Percentiles rank a stretch among this genome's conserved stretches.
Evolutionary conservation across 1,140 invertebrate species (phyloP).

Genomic region (Dendrolimus kikuchii): DNA sequence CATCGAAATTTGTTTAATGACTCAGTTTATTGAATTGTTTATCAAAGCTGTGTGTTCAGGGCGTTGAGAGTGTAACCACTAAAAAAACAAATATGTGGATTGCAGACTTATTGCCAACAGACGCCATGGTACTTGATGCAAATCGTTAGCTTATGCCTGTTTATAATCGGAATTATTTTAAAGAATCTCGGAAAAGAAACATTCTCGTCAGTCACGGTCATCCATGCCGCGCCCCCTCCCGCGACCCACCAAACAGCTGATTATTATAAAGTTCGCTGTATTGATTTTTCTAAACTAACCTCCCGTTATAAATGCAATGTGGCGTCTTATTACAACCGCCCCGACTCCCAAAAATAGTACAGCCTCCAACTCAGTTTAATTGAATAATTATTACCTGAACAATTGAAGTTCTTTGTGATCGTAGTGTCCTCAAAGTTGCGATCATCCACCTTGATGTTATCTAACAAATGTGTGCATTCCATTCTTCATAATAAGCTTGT

Average conservation of each 20-base stretch:
- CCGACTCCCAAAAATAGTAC: neutral
- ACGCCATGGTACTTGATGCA: conserved; percentile 4
- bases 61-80: too few species aligned
- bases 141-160: conserved; percentile 7
- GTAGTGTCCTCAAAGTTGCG: conserved; percentile 58
- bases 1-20: conserved; percentile 31
- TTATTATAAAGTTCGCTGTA: conserved; percentile 65
- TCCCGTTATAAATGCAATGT: conserved; percentile 22
- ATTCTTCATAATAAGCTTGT: conserved; percentile 67
- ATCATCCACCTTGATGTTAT: conserved; percentile 73
- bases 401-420: conserved; percentile 69
- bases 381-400: conserved; percentile 55
- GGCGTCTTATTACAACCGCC: conserved; percentile 8
- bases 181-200: conserved; percentile 26
- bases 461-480: conserved; percentile 76
- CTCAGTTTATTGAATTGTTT: conserved; percentile 26
- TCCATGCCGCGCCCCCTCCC: conserved; percentile 52
- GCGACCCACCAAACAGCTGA: conserved; percentile 63
- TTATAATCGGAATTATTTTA: conserved; percentile 20
- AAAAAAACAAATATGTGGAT: too few species aligned
- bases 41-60: conserved; percentile 6
- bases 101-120: conserved; percentile 1
- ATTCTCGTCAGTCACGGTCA: conserved; percentile 54
- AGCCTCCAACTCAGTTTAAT: conserved; percentile 3
- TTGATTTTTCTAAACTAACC: conserved; percentile 70